phyloP scores from a whole-genome alignment of 2,113 vertebrate genomes.

The Melierax canorus region DNA sequence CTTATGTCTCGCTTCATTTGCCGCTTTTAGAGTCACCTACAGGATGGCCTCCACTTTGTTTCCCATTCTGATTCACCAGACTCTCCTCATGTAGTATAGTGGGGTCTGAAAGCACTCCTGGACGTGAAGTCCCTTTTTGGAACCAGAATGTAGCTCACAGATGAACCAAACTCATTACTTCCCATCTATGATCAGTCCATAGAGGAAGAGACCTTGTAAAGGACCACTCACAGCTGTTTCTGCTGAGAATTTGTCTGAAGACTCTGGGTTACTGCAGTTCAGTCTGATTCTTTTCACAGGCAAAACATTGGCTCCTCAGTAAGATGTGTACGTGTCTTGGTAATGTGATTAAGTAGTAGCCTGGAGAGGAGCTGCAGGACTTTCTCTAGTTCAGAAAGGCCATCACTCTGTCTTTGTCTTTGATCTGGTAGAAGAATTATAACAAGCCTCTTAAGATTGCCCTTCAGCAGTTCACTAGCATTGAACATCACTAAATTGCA shows the following conservation, averaged over 20 bases:
- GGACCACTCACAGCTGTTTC: background rate
- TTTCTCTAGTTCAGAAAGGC: background rate
- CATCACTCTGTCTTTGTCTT: background rate
- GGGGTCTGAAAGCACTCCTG: background rate
- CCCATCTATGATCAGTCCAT: background rate
- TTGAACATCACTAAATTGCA: background rate
- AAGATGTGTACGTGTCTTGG: background rate
- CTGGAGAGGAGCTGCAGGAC: background rate
- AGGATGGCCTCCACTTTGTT: background rate
- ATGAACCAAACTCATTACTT: background rate
- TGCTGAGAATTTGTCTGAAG: background rate
- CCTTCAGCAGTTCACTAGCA: background rate
- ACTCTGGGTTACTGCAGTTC: background rate
- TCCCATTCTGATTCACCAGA: background rate
- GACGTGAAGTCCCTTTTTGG: background rate
- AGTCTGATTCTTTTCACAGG: background rate
- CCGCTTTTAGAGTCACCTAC: background rate
- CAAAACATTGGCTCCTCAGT: background rate
- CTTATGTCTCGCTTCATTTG: background rate
- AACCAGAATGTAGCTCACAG: background rate
- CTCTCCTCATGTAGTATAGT: background rate
- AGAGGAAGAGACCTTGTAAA: background rate
- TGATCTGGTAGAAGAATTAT: background rate
- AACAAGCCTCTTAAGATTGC: background rate
- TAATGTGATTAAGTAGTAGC: background rate